These are phyloP conservation scores for Chaetodon trifascialis DNA, from an alignment of 2,113 vertebrate species.

Conservation along the genomic window DNA sequence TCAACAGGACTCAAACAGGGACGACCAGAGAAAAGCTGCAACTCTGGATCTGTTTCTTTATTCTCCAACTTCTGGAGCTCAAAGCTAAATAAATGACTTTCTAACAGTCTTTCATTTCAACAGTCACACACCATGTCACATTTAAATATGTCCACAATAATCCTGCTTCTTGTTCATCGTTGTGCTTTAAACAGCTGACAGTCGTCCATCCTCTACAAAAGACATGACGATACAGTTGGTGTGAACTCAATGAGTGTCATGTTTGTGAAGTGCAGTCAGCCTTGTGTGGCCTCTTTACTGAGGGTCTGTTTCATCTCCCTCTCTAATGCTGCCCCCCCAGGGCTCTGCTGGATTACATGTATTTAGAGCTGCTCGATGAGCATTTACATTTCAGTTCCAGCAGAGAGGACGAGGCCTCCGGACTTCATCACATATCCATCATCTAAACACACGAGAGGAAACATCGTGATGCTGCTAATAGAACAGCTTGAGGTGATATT, in stretches of 20 bases:
- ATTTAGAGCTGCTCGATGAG: slow-evolving; percentile 38
- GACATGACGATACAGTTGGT: background rate
- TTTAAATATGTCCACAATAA: background rate
- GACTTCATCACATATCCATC: background rate
- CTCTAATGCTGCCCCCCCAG: slow-evolving; percentile 23
- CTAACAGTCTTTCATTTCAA: background rate
- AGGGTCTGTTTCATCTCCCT: slow-evolving; percentile 32
- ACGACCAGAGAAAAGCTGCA: background rate
- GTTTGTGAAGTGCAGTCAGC: slow-evolving; percentile 5
- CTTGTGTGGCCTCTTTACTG: slow-evolving; percentile 22
- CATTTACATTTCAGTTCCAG: slow-evolving; percentile 28
- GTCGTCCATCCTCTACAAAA: background rate
- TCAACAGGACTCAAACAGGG: background rate
- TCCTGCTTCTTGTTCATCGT: background rate
- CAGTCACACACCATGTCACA: background rate
- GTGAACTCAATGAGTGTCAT: background rate
- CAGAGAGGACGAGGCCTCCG: slow-evolving; percentile 10
- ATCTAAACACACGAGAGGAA: background rate
- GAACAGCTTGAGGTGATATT: background rate
- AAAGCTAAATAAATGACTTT: background rate
- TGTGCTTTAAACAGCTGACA: slow-evolving; percentile 6
- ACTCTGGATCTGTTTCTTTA: background rate
- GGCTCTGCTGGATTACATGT: slow-evolving; percentile 37
- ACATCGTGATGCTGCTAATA: background rate
- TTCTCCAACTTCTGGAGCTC: background rate